Percentiles rank a stretch among this genome's conserved stretches.
Evolutionary conservation across 2,888 invertebrate genomes (phyloP).

Genomic region (Pyrocoelia pectoralis): DNA sequence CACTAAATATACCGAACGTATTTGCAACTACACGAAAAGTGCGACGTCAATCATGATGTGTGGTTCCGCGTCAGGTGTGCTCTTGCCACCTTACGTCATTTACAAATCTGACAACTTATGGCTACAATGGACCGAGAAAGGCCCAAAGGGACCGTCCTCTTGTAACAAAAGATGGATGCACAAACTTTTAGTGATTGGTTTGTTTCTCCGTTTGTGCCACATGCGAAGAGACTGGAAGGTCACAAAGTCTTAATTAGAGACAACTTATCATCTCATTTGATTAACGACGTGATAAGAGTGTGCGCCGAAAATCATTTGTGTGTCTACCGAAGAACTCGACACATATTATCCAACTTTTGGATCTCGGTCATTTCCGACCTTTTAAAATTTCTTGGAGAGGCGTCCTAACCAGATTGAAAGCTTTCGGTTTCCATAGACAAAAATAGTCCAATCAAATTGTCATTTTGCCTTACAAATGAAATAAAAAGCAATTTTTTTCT

Average conservation of each 20-base stretch:
- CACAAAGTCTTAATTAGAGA: constrained; percentile 6
- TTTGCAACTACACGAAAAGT: constrained; percentile 42
- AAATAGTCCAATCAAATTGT: too few relatives aligned
- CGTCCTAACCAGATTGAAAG: background rate
- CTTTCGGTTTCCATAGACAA: background rate
- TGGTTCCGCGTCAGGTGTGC: constrained; percentile 44
- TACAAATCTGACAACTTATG: too few relatives aligned
- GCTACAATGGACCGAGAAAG: too few relatives aligned
- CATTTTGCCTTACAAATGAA: too few relatives aligned
- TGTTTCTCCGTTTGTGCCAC: background rate
- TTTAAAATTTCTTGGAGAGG: constrained; percentile 42
- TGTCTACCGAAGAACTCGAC: constrained; percentile 32
- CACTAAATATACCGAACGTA: constrained; percentile 37
- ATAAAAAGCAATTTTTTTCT: too few relatives aligned
- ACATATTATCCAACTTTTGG: too few relatives aligned
- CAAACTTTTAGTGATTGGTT: too few relatives aligned
- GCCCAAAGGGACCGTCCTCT: too few relatives aligned
- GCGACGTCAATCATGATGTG: constrained; percentile 48
- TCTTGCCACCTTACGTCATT: too few relatives aligned
- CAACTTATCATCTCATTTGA: background rate
- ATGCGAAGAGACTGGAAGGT: background rate
- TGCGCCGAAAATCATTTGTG: background rate
- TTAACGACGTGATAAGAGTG: background rate
- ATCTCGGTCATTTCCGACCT: constrained; percentile 43
- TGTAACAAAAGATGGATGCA: too few relatives aligned